Evolutionary conservation across 2,113 vertebrate genomes (phyloP), one percentile per base, ranked within the genome.

Genomic region (Cinclus cinclus): DNA sequence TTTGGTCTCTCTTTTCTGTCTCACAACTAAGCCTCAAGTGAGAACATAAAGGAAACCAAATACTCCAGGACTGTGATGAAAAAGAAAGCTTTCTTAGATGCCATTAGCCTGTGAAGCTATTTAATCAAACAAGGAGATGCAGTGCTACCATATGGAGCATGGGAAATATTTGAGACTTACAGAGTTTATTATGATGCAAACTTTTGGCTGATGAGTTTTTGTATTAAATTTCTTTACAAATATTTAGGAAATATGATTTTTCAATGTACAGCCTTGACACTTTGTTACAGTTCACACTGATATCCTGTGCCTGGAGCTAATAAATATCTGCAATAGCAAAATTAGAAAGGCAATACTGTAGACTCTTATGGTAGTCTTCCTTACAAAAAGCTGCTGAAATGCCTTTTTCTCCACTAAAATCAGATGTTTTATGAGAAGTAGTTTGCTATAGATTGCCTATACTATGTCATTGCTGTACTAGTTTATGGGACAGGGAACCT

Each of bases 161-260:
- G 1, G 46, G 49, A 87, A 92, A 69, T 83, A 79, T 50, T 76
- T 86, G 55, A 93, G 33, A 77, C 18, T 75, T 78, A 41, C 0
- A 8, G 74, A 77, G 23, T 62, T 88, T 81, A 59, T 55, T 53
- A 35, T 39, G 46, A 80, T 46, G 70, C 11, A 92, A 67, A 65
- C 2, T 83, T 88, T 28, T 67, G 55, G 15, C 14, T 77, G 33
- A 83, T 47, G 23, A 19, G 11, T 1, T 78, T 92, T 60, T 83
- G 33, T 59, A 65, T 42, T 16, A 52, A 83, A 70, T 74, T 63
- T 1, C 90, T 83, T 44, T 63, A 42, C 7, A 30, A 77, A 77
- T 80, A 83, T 83, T 80, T 89, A 63, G 30, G 63, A 92, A 88
- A 93, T 83, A 21, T 18, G 10, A 74, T 77, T 94, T 91, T 81